These are phyloP conservation scores for Acrocephalus kingi DNA, from an alignment of 2,113 vertebrate species.

Conservation along the genomic window DNA sequence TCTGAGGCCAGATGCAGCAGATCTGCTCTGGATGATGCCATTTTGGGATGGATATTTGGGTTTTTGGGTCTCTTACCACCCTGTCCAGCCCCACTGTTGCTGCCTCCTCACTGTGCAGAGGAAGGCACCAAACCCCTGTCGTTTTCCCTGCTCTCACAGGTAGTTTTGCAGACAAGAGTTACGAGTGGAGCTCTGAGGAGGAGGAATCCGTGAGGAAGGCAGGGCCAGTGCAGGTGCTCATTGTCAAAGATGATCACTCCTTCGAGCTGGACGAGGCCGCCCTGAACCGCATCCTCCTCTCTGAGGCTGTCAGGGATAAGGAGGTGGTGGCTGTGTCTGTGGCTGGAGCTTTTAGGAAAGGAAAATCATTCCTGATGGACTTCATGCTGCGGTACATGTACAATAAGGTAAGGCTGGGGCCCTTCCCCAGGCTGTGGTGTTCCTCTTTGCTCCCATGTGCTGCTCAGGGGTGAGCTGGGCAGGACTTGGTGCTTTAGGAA, in stretches of 20 bases:
- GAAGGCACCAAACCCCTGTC: background rate
- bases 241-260: constrained; percentile 96
- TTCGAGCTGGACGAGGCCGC: constrained; percentile 95
- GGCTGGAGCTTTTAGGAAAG: constrained; percentile 96
- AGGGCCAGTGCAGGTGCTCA: constrained; percentile 90
- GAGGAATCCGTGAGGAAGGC: constrained; percentile 90
- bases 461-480: background rate
- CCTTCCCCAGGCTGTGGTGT: background rate
- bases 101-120: background rate
- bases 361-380: constrained; percentile 99
- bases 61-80: background rate
- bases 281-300: constrained; percentile 89
- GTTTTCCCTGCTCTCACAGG: constrained; percentile 35
- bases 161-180: constrained; percentile 85
- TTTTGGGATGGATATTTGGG: background rate
- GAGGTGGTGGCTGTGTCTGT: constrained; percentile 96
- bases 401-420: constrained; percentile 79
- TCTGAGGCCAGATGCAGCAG: background rate
- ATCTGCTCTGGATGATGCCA: background rate
- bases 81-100: background rate
- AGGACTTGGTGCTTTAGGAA: background rate
- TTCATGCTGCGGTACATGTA: constrained; percentile 99
- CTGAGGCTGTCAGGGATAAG: constrained; percentile 88
- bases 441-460: background rate
- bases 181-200: constrained; percentile 96